Evolutionary conservation across 2,797 vertebrate species (phyloP).

Genomic region (Pangasius djambal): DNA sequence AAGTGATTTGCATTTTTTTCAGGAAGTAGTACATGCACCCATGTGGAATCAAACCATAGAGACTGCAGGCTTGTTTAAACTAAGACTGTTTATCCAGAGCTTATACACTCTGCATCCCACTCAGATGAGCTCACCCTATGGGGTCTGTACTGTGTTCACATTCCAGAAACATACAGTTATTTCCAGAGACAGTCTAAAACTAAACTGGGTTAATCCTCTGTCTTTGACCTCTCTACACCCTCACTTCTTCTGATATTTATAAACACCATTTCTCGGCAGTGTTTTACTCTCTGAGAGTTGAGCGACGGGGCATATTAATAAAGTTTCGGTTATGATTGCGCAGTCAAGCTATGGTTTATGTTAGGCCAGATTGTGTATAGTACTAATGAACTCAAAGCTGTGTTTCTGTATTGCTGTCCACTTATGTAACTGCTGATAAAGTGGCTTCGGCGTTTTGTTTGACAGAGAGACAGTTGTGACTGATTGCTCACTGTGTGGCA

Average conservation of each 20-base stretch:
- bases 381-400: slow-evolving; percentile 39
- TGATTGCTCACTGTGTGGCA: slow-evolving; percentile 29
- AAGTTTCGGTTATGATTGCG: slow-evolving; percentile 20
- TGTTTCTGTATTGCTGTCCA: slow-evolving; percentile 29
- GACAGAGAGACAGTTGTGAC: slow-evolving; percentile 49
- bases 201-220: slow-evolving; percentile 24
- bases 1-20: not conserved
- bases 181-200: slow-evolving; percentile 2
- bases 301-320: slow-evolving; percentile 32
- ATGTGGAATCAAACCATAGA: not conserved
- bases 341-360: slow-evolving; percentile 33
- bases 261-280: slow-evolving; percentile 28
- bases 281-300: slow-evolving; percentile 12
- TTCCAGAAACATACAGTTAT: slow-evolving; percentile 9
- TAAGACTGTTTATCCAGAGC: slow-evolving; percentile 18
- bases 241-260: slow-evolving; percentile 29
- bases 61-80: slow-evolving; percentile 4
- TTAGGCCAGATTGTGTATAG: slow-evolving; percentile 36
- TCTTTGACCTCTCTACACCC: slow-evolving; percentile 21
- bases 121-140: slow-evolving; percentile 30
- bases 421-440: slow-evolving; percentile 43
- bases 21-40: not conserved
- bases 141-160: not conserved
- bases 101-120: not conserved
- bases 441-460: slow-evolving; percentile 38